Evolutionary conservation across 2,113 vertebrate genomes (phyloP).

Genomic region (Solea solea): DNA sequence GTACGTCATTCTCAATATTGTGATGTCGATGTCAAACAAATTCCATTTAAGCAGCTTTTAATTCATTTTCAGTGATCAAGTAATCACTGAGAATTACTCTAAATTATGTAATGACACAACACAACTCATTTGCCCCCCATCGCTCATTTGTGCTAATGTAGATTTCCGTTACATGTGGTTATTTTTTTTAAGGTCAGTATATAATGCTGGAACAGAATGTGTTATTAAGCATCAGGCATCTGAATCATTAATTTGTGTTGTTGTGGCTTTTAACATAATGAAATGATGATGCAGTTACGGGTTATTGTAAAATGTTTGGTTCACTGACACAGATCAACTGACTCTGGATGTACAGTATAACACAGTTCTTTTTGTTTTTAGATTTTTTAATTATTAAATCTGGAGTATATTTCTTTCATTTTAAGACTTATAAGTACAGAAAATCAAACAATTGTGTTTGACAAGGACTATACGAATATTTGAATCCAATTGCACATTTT

Average conservation of each 20-base stretch:
- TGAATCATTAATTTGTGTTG: no score
- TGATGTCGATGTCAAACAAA: slow-evolving; percentile 11
- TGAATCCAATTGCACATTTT: no score
- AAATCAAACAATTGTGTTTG: neutral
- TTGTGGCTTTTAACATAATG: slow-evolving; percentile 9
- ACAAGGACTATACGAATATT: neutral
- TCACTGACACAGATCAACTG: no score
- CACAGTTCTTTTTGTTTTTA: neutral
- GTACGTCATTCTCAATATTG: neutral
- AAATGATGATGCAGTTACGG: neutral
- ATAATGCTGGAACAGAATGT: slow-evolving; percentile 12
- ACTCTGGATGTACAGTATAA: no score
- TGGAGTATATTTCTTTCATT: neutral
- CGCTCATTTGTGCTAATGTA: no score
- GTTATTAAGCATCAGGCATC: neutral
- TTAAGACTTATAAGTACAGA: neutral
- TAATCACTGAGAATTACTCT: slow-evolving; percentile 44
- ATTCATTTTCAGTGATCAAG: slow-evolving; percentile 47
- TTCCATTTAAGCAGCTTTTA: slow-evolving; percentile 25
- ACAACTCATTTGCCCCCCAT: no score
- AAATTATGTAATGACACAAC: no score
- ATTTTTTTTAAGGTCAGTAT: slow-evolving; percentile 25
- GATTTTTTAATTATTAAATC: neutral
- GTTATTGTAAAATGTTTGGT: no score
- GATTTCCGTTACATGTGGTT: no score